phyloP scores from a whole-genome alignment of 2,888 invertebrate genomes.

The Drosophila birchii region DNA sequence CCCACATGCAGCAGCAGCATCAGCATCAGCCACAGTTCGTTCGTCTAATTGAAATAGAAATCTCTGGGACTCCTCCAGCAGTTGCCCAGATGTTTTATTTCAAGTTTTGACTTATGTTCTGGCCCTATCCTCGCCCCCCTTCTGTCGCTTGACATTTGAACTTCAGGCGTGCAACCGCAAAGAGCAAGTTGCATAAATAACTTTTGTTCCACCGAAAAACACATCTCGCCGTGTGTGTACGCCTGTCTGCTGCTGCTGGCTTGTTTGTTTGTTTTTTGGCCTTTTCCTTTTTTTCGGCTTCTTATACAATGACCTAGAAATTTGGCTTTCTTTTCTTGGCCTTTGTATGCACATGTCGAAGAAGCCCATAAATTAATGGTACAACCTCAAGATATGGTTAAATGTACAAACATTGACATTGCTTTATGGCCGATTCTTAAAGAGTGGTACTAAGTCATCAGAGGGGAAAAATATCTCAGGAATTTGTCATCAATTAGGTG shows the following conservation, averaged over 20 bases:
- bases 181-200: constrained; percentile 70
- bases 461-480: neutral
- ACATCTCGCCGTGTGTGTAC: constrained; percentile 27
- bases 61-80: constrained; percentile 48
- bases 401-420: constrained; percentile 34
- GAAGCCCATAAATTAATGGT: constrained; percentile 50
- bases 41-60: constrained; percentile 71
- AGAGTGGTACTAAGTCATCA: constrained; percentile 1
- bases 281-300: constrained; percentile 29
- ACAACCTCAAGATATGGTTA: constrained; percentile 40
- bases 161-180: constrained; percentile 71
- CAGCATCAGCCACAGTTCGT: constrained; percentile 28
- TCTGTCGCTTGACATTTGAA: constrained; percentile 67
- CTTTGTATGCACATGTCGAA: constrained; percentile 50
- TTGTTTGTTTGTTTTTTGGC: constrained; percentile 38
- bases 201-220: constrained; percentile 50
- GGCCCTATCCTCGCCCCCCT: constrained; percentile 19
- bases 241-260: constrained; percentile 1
- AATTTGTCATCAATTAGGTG: constrained; percentile 10
- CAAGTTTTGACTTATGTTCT: constrained; percentile 64
- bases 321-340: constrained; percentile 63
- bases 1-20: constrained; percentile 55
- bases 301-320: constrained; percentile 68
- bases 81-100: constrained; percentile 69
- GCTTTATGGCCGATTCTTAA: constrained; percentile 23